Percentiles rank a stretch among this genome's conserved stretches.
Conservation (phyloP, 2,888 invertebrate species). For the Mamestra brassicae region DNA sequence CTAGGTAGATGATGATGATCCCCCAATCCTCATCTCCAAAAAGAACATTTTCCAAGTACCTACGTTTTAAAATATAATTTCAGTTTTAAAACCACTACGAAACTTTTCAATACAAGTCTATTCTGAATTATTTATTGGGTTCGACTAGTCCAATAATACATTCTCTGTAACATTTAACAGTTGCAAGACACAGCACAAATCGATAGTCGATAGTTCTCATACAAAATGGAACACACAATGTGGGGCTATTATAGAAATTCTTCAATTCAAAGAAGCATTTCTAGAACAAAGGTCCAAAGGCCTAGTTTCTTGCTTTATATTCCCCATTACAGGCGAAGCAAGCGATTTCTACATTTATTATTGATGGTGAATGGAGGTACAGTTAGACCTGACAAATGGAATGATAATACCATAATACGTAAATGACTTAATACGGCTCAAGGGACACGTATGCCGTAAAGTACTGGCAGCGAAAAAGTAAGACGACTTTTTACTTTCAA, state of each 20-base stretch:
- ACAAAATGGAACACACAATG: conserved; percentile 29
- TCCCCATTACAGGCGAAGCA: conserved; percentile 33
- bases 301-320: conserved; percentile 40
- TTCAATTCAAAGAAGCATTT: conserved; percentile 28
- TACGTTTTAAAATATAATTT: not conserved
- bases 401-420: conserved; percentile 20
- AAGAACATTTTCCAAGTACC: too few relatives aligned
- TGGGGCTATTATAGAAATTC: conserved; percentile 13
- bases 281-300: conserved; percentile 51
- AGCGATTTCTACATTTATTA: conserved; percentile 54
- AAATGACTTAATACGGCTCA: conserved; percentile 47
- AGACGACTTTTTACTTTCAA: not conserved
- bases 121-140: not conserved
- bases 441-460: conserved; percentile 15
- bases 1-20: too few relatives aligned
- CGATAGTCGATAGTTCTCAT: conserved; percentile 29
- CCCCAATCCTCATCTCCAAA: too few relatives aligned
- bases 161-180: conserved; percentile 4
- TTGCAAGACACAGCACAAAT: conserved; percentile 17
- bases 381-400: conserved; percentile 28
- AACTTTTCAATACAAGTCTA: not conserved
- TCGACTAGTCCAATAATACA: conserved; percentile 1
- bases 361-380: conserved; percentile 25
- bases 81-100: not conserved
- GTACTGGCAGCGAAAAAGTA: conserved; percentile 18